These are phyloP conservation scores for Scaptomyza pallida DNA, from an alignment of 1,140 invertebrate species.

Conservation along the genomic window DNA sequence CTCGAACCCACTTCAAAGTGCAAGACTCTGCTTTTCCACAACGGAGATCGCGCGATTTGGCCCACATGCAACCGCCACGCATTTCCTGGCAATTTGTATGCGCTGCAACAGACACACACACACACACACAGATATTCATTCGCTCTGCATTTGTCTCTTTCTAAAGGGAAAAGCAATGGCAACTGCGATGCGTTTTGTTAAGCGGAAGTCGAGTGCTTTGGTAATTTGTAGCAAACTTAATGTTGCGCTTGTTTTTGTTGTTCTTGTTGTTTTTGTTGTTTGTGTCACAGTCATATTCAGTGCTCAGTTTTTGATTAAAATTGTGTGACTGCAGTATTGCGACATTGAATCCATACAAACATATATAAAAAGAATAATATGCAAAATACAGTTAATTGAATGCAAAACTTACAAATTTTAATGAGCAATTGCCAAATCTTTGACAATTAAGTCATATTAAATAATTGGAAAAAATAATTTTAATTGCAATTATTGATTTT, in stretches of 20 bases:
- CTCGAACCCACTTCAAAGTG: slow-evolving; percentile 4
- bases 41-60: not conserved
- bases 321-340: slow-evolving; percentile 12
- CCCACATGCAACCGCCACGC: slow-evolving; percentile 9
- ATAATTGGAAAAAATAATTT: not conserved
- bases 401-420: not conserved
- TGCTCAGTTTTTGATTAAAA: slow-evolving; percentile 28
- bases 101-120: slow-evolving; percentile 13
- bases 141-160: not conserved
- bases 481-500: no score
- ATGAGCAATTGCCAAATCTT: not conserved
- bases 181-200: slow-evolving; percentile 69
- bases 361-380: slow-evolving; percentile 23
- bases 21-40: not conserved
- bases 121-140: not conserved
- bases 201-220: slow-evolving; percentile 77
- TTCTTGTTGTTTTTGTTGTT: slow-evolving; percentile 25
- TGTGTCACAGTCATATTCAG: slow-evolving; percentile 11
- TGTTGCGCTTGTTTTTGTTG: slow-evolving; percentile 9
- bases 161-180: slow-evolving; percentile 1
- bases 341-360: not conserved
- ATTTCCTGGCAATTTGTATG: slow-evolving; percentile 39
- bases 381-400: slow-evolving; percentile 13
- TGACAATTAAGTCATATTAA: not conserved
- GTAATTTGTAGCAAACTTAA: slow-evolving; percentile 68